Base-by-base conservation (phyloP, 2,113 vertebrate genomes). In the Orcinus orca region DNA sequence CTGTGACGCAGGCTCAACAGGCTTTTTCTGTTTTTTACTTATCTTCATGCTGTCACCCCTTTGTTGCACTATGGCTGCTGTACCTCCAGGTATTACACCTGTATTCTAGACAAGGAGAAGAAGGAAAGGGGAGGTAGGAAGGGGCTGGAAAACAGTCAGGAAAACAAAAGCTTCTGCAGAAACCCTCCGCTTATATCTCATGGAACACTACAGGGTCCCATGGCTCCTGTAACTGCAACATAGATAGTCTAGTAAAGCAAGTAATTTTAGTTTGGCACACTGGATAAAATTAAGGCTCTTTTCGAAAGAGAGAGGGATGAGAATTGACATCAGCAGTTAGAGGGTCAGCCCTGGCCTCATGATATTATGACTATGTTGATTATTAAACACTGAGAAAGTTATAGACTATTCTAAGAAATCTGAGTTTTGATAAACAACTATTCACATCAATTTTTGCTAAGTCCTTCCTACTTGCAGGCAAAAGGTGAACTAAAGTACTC, bases 401-500 rank as follows among this genome's bases (percentile, higher is more conserved):
- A 81, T 44, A 41, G 25, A 65, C 53, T 86, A 60, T 41, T 50
- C 26, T 33, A 17, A 86, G 9, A 90, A 83, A 76, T 71, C 38
- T 53, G 67, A 26, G 53, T 88, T 94, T 83, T 55, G 33, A 50
- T 36, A 90, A 95, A 86, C 8, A 63, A 1, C 5, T 90, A 68
- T 62, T 81, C 65, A 70, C 36, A 31, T 65, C 84, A 26, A 68
- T 82, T 81, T 94, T 85, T 91, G 63, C 26, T 76, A 53, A 77
- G 4, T 47, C 71, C 14, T 91, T 88, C 41, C 20, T 76, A 70
- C 50, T 44, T 90, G 7, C 8, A 87, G 47, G 14, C 17, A 96
- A 93, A 91, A 95, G 10, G 29, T 71, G 41, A 93, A 84, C 20
- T 53, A 84, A 90, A 95, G 25, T n/a, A 70, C 38, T 85, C 67